Percentiles rank a stretch among this genome's conserved stretches.
Evolutionary conservation across 2,888 invertebrate genomes (phyloP).

Genomic region (Macaria notata): DNA sequence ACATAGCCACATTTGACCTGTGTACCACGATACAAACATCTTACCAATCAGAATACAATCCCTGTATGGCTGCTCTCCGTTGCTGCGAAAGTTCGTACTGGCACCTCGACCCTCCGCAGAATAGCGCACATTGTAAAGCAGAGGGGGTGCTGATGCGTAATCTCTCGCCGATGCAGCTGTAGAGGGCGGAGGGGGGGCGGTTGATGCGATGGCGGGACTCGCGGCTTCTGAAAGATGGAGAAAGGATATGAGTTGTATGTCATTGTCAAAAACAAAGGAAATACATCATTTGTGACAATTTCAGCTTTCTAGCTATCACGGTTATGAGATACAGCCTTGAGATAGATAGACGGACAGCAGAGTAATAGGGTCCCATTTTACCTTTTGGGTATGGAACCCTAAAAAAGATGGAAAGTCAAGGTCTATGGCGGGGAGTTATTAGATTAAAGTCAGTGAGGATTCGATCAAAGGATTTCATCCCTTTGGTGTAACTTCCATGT

Average conservation of each 20-base stretch:
- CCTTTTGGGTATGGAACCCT: too few species aligned
- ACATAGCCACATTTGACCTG: too few species aligned
- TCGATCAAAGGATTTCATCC: too few species aligned
- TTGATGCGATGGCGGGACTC: constrained; percentile 70
- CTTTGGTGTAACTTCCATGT: too few species aligned
- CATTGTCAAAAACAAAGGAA: not conserved
- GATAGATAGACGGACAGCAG: too few species aligned
- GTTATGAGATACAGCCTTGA: too few species aligned
- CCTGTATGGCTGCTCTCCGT: constrained; percentile 86
- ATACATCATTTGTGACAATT: too few species aligned
- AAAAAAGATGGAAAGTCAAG: too few species aligned
- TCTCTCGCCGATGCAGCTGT: constrained; percentile 73
- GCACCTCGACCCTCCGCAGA: constrained; percentile 92
- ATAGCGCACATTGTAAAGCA: constrained; percentile 89
- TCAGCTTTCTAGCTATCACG: too few species aligned
- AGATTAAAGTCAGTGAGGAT: too few species aligned
- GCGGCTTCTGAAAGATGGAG: constrained; percentile 49
- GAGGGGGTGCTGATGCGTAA: constrained; percentile 85
- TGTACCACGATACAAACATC: constrained; percentile 24
- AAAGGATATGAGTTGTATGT: not conserved
- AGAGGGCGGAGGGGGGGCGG: constrained; percentile 66
- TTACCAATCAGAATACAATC: constrained; percentile 93
- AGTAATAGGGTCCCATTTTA: too few species aligned
- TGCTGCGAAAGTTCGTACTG: constrained; percentile 88
- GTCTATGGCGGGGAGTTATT: too few species aligned